Percentiles rank a stretch among this genome's conserved stretches.
These are phyloP conservation scores for Botia almorhae DNA, from an alignment of 2,797 vertebrate species.

Conservation along the genomic window DNA sequence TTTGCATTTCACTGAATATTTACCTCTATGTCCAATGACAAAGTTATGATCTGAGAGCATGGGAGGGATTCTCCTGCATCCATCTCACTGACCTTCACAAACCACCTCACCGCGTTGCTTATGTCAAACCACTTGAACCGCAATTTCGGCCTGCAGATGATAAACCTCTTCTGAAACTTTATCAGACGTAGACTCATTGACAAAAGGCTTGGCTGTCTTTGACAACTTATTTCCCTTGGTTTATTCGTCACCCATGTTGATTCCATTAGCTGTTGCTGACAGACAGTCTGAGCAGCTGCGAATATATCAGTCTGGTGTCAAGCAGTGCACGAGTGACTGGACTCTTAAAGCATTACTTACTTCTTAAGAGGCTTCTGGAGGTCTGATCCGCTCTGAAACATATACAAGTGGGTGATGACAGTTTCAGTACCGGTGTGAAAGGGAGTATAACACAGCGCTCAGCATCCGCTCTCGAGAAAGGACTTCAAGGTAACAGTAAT, in stretches of 20 bases:
- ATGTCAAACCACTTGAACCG: constrained; percentile 62
- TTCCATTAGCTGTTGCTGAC: constrained; percentile 79
- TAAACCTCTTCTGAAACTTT: constrained; percentile 65
- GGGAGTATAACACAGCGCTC: constrained; percentile 14
- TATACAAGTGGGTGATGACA: constrained; percentile 54
- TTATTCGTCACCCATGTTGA: constrained; percentile 81
- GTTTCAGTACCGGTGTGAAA: constrained; percentile 48
- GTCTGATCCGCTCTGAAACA: constrained; percentile 52
- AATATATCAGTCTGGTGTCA: constrained; percentile 74
- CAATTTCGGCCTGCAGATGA: constrained; percentile 68
- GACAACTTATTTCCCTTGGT: constrained; percentile 80
- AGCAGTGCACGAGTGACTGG: constrained; percentile 59
- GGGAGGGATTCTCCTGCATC: constrained; percentile 37
- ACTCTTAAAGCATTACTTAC: constrained; percentile 57
- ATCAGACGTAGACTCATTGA: constrained; percentile 70
- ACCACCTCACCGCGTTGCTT: constrained; percentile 47
- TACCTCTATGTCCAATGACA: not conserved
- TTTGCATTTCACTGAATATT: not conserved
- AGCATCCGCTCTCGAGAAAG: constrained; percentile 34
- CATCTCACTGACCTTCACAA: constrained; percentile 59
- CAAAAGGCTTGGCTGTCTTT: constrained; percentile 71
- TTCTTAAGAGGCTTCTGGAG: constrained; percentile 47
- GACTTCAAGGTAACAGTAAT: constrained; percentile 23
- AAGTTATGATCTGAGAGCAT: constrained; percentile 23
- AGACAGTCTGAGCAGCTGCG: constrained; percentile 70